Evolutionary conservation across 1,140 invertebrate species (phyloP).

Genomic region (Pinna nobilis): DNA sequence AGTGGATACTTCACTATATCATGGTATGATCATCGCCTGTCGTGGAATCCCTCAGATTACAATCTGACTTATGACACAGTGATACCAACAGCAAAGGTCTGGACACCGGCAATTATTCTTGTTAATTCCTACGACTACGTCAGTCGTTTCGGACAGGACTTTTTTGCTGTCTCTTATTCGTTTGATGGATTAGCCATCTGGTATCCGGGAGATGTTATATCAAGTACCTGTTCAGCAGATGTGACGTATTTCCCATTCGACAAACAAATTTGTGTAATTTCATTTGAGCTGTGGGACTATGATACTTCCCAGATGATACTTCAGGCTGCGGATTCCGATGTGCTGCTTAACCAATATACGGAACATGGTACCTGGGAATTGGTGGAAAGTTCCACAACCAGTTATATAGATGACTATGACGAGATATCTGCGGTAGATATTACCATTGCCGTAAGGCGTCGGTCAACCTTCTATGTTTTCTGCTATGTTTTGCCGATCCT

Average conservation of each 20-base stretch:
- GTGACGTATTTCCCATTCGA: conserved; percentile 11
- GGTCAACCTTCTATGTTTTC: background rate
- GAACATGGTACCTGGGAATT: conserved; percentile 5
- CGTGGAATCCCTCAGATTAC: conserved; percentile 10
- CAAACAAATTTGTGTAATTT: background rate
- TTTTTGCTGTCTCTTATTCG: background rate
- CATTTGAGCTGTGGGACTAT: background rate
- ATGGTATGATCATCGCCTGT: conserved; percentile 5
- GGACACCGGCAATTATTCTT: conserved; percentile 8
- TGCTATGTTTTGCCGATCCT: conserved; percentile 10
- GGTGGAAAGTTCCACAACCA: background rate
- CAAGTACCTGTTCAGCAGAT: background rate
- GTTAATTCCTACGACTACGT: background rate
- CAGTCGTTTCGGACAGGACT: conserved; percentile 2
- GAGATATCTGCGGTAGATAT: background rate
- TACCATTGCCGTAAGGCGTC: background rate
- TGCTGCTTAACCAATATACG: background rate
- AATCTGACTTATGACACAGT: background rate
- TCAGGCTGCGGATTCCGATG: background rate
- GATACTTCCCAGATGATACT: background rate
- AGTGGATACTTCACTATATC: background rate
- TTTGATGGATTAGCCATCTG: background rate
- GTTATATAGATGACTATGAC: too few species aligned
- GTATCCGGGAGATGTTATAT: conserved; percentile 12
- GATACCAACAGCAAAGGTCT: background rate